Evolutionary conservation across 2,888 invertebrate species (phyloP).

Genomic region (Sesia apiformis): DNA sequence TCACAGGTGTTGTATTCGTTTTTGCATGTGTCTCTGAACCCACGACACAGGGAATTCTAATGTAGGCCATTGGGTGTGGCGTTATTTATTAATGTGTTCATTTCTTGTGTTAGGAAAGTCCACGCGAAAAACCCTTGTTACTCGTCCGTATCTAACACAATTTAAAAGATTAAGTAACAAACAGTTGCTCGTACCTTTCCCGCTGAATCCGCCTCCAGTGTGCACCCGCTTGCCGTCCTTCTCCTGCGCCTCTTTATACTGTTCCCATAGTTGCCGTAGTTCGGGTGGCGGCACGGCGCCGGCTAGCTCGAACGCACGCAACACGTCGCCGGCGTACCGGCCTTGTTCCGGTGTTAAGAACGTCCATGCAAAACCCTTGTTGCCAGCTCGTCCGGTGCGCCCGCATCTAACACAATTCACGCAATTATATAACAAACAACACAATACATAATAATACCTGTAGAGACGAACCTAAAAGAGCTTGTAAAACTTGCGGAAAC

Average conservation of each 20-base stretch:
- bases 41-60: no score
- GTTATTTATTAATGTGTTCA: no score
- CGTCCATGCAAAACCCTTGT: conserved; percentile 97
- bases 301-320: conserved; percentile 93
- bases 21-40: no score
- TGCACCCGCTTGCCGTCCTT: conserved; percentile 94
- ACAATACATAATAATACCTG: background rate
- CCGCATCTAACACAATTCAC: conserved; percentile 80
- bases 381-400: conserved; percentile 92
- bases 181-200: conserved; percentile 76
- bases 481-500: no score
- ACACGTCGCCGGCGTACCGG: conserved; percentile 92
- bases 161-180: no score
- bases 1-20: no score
- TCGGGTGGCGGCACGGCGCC: conserved; percentile 84
- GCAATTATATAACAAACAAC: background rate
- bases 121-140: no score
- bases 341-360: conserved; percentile 97
- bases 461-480: no score
- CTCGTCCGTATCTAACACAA: no score
- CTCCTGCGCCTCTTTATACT: conserved; percentile 91
- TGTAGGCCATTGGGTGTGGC: no score
- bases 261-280: conserved; percentile 87
- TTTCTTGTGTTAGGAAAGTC: no score
- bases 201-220: conserved; percentile 94